Evolutionary conservation across 2,888 invertebrate genomes (phyloP).

Genomic region (Arctia plantaginis): DNA sequence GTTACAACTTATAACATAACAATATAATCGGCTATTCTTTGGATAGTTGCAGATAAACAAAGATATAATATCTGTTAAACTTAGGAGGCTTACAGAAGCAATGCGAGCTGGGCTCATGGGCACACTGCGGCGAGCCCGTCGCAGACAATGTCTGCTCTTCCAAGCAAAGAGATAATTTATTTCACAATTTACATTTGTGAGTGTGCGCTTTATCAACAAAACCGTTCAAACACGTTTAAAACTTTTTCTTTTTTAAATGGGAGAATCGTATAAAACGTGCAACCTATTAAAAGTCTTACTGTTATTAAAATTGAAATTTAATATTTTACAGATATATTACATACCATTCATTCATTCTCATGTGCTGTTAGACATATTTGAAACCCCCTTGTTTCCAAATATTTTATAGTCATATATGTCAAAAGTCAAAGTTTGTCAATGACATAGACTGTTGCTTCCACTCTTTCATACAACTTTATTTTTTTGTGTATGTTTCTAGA

Average conservation of each 20-base stretch:
- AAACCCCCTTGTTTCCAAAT: no score
- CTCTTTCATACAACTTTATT: not conserved
- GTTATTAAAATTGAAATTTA: no score
- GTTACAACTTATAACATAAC: no score
- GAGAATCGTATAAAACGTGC: slow-evolving; percentile 14
- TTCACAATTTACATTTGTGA: slow-evolving; percentile 44
- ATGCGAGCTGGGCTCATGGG: slow-evolving; percentile 32
- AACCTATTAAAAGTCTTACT: not conserved
- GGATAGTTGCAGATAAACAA: slow-evolving; percentile 34
- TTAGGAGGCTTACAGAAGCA: slow-evolving; percentile 35
- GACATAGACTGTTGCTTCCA: not conserved
- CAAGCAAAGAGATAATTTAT: slow-evolving; percentile 48
- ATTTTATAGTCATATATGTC: no score
- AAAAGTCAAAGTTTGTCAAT: no score
- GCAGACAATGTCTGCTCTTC: slow-evolving; percentile 39
- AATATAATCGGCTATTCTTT: no score
- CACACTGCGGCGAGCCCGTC: slow-evolving; percentile 31
- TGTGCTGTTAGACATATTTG: not conserved
- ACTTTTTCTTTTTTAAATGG: slow-evolving; percentile 8
- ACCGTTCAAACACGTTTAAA: slow-evolving; percentile 24
- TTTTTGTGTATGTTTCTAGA: not conserved
- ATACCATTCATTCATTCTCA: no score
- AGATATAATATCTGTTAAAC: not conserved
- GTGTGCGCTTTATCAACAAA: slow-evolving; percentile 30
- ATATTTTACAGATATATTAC: no score